These are phyloP conservation scores for Lycaena phlaeas DNA, from an alignment of 2,888 invertebrate genomes.

Conservation along the genomic window DNA sequence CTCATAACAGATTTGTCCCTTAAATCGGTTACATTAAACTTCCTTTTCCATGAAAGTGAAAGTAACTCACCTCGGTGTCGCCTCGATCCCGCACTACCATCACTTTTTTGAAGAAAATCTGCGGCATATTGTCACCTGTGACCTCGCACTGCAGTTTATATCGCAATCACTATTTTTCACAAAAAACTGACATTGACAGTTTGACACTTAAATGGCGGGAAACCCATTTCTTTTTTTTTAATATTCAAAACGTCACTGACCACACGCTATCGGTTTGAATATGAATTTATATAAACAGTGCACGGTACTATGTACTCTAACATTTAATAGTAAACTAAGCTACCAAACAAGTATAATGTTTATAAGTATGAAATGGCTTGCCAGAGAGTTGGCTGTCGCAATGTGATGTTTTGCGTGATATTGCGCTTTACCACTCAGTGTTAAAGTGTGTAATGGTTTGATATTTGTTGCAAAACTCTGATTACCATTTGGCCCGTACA, in stretches of 20 bases:
- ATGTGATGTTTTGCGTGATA: conserved; percentile 27
- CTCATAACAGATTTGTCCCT: not conserved
- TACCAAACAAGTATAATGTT: conserved; percentile 56
- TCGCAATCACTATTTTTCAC: conserved; percentile 16
- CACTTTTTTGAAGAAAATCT: conserved; percentile 70
- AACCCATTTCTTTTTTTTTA: conserved; percentile 4
- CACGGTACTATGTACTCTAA: conserved; percentile 56
- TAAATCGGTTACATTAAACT: conserved; percentile 3
- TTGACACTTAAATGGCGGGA: conserved; percentile 12
- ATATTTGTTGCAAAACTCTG: conserved; percentile 22
- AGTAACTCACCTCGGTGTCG: conserved; percentile 63
- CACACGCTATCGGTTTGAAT: not conserved
- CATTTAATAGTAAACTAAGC: conserved; percentile 56
- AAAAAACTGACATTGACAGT: conserved; percentile 9
- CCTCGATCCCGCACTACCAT: conserved; percentile 62
- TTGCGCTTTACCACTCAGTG: not conserved
- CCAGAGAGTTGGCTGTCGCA: conserved; percentile 50
- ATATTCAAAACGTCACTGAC: not conserved
- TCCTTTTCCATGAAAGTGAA: conserved; percentile 43
- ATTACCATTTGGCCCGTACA: conserved; percentile 35
- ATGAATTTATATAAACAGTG: not conserved
- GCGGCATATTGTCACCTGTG: conserved; percentile 57
- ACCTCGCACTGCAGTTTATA: conserved; percentile 20
- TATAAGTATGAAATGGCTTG: conserved; percentile 62
- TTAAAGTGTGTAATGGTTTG: conserved; percentile 29